These are phyloP conservation scores for Oryzias celebensis DNA, from an alignment of 2,113 vertebrate genomes.

Conservation along the genomic window DNA sequence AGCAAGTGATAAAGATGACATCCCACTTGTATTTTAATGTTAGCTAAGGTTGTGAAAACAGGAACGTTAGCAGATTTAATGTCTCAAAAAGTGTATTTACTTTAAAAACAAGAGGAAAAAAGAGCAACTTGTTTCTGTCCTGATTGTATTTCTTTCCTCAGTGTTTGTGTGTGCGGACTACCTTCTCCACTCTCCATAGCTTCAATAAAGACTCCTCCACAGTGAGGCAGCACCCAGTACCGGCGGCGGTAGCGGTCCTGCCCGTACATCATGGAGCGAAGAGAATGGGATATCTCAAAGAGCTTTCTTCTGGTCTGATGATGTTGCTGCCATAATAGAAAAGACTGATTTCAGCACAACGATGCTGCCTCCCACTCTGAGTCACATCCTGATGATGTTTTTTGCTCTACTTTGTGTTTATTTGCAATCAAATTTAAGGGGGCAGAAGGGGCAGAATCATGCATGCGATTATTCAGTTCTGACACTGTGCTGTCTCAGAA, in stretches of 20 bases:
- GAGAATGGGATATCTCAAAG: conserved; percentile 93
- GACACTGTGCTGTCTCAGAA: too few relatives aligned
- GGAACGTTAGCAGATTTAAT: conserved; percentile 25
- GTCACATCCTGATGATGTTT: not conserved
- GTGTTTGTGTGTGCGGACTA: conserved; percentile 36
- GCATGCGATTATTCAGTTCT: too few relatives aligned
- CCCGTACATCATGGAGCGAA: conserved; percentile 96
- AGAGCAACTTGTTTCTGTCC: too few relatives aligned
- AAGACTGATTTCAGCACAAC: conserved; percentile 8
- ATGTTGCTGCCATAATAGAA: conserved; percentile 85
- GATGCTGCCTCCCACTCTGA: not conserved
- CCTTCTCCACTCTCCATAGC: conserved; percentile 98
- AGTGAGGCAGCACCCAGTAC: conserved; percentile 97
- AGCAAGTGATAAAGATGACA: not conserved
- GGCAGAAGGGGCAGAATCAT: too few relatives aligned
- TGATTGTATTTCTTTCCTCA: too few relatives aligned
- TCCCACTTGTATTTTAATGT: conserved; percentile 9
- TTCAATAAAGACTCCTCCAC: conserved; percentile 95
- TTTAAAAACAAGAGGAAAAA: not conserved
- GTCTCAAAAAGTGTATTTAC: not conserved
- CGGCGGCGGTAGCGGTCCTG: conserved; percentile 94
- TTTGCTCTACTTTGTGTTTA: conserved; percentile 6
- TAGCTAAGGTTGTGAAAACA: conserved; percentile 11
- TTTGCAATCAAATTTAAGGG: too few relatives aligned
- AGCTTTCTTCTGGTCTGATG: conserved; percentile 94